Percentiles rank a stretch among this genome's conserved stretches.
These are phyloP conservation scores for Chaitophorus viminalis DNA, from an alignment of 2,888 invertebrate genomes.

Conservation along the genomic window DNA sequence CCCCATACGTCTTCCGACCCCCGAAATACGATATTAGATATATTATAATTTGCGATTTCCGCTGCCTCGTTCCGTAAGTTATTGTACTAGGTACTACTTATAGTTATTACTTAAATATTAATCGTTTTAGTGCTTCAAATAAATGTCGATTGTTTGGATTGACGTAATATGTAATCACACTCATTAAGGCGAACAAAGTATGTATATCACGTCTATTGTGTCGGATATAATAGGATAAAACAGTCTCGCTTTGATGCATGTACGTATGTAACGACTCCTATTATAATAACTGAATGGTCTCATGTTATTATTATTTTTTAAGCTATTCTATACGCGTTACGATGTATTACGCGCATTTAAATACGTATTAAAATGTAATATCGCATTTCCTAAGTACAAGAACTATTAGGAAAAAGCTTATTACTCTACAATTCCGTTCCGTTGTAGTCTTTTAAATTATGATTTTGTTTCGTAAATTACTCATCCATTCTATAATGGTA, in stretches of 20 bases:
- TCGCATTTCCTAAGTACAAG: slow-evolving; percentile 15
- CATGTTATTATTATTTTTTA: neutral
- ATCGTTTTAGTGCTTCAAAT: neutral
- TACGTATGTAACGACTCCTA: neutral
- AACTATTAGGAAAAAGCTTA: neutral
- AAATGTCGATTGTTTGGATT: neutral
- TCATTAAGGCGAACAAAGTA: slow-evolving; percentile 12
- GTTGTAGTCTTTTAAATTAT: too few relatives aligned
- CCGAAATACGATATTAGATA: neutral
- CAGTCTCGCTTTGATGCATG: slow-evolving; percentile 21
- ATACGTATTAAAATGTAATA: neutral
- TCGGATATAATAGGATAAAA: neutral
- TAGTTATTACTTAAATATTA: neutral
- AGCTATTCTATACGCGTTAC: neutral
- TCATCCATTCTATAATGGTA: too few relatives aligned
- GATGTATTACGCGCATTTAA: neutral
- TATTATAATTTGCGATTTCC: neutral
- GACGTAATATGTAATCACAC: slow-evolving; percentile 9
- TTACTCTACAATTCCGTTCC: neutral
- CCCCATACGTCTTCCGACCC: too few relatives aligned
- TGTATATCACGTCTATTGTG: neutral
- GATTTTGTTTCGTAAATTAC: neutral
- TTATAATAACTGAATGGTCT: neutral
- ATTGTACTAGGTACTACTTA: too few relatives aligned
- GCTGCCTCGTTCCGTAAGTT: neutral